Percentiles rank a stretch among this genome's conserved stretches.
Conservation (phyloP, 2,888 invertebrate species). For the Cinara cedri region DNA sequence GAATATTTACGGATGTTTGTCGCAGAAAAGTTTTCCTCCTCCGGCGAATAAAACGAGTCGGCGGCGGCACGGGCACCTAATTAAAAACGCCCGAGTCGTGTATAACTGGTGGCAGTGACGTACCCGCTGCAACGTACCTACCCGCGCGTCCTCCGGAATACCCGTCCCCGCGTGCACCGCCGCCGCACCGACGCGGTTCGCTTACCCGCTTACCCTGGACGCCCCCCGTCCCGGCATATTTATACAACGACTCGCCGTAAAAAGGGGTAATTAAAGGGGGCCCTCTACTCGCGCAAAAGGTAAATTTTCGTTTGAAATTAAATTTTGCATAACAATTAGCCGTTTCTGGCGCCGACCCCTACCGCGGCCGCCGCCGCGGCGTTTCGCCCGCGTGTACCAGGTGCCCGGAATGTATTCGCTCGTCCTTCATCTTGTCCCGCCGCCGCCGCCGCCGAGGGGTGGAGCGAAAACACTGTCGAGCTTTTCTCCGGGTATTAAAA, state of each 20-base stretch:
- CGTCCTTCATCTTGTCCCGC: slow-evolving; percentile 39
- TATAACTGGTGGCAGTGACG: slow-evolving; percentile 52
- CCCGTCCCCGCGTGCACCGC: neutral
- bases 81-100: slow-evolving; percentile 54
- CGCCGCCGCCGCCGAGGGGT: slow-evolving; percentile 2
- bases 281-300: slow-evolving; percentile 35
- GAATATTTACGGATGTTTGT: slow-evolving; percentile 42
- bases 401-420: slow-evolving; percentile 48
- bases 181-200: neutral
- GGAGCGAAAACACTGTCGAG: slow-evolving; percentile 37
- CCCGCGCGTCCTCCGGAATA: neutral
- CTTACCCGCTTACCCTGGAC: neutral
- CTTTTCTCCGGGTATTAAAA: slow-evolving; percentile 47
- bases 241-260: slow-evolving; percentile 24
- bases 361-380: neutral
- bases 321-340: slow-evolving; percentile 55
- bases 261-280: slow-evolving; percentile 51
- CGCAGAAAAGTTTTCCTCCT: slow-evolving; percentile 49
- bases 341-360: neutral
- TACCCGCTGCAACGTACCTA: slow-evolving; percentile 39
- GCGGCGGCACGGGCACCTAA: slow-evolving; percentile 24
- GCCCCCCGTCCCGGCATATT: neutral
- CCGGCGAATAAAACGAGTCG: neutral
- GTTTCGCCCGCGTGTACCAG: slow-evolving; percentile 41
- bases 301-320: slow-evolving; percentile 55